Percentiles rank a stretch among this genome's conserved stretches.
These are phyloP conservation scores for Pseudobourletiella spinata DNA, from an alignment of 1,140 invertebrate species.

Conservation along the genomic window DNA sequence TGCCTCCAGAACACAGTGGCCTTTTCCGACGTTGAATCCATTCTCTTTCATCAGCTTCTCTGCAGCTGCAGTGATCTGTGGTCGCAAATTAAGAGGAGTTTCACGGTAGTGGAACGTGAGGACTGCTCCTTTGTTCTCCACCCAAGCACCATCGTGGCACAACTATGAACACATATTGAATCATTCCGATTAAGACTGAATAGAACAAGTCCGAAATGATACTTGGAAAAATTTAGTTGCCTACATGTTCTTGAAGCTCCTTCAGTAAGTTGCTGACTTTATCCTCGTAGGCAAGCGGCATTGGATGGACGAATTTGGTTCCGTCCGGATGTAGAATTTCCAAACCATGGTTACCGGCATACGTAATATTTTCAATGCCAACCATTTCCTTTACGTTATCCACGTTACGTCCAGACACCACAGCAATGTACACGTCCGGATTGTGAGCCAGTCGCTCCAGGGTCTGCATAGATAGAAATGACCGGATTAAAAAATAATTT, in stretches of 20 bases:
- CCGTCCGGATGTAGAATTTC: conserved; percentile 83
- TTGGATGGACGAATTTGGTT: conserved; percentile 80
- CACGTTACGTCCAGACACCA: conserved; percentile 76
- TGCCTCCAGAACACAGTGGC: conserved; percentile 76
- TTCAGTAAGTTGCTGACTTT: conserved; percentile 69
- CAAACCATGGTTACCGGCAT: conserved; percentile 80
- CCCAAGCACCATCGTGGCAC: conserved; percentile 79
- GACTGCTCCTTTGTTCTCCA: conserved; percentile 80
- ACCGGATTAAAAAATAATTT: too few relatives aligned
- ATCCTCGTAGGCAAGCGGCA: conserved; percentile 73
- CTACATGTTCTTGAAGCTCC: conserved; percentile 67
- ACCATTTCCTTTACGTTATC: conserved; percentile 83
- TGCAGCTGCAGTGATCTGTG: conserved; percentile 48
- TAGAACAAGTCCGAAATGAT: too few relatives aligned
- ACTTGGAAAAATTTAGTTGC: too few relatives aligned
- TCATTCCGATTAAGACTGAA: background rate
- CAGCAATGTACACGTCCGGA: conserved; percentile 76
- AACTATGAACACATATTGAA: conserved; percentile 44
- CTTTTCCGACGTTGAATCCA: conserved; percentile 60
- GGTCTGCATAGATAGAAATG: too few relatives aligned
- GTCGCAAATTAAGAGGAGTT: conserved; percentile 52
- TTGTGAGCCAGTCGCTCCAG: conserved; percentile 73
- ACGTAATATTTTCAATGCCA: conserved; percentile 79
- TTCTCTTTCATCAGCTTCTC: conserved; percentile 58
- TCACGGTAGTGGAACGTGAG: conserved; percentile 83